Conservation (phyloP, 2,113 vertebrate genomes). For the Antechinus flavipes region DNA sequence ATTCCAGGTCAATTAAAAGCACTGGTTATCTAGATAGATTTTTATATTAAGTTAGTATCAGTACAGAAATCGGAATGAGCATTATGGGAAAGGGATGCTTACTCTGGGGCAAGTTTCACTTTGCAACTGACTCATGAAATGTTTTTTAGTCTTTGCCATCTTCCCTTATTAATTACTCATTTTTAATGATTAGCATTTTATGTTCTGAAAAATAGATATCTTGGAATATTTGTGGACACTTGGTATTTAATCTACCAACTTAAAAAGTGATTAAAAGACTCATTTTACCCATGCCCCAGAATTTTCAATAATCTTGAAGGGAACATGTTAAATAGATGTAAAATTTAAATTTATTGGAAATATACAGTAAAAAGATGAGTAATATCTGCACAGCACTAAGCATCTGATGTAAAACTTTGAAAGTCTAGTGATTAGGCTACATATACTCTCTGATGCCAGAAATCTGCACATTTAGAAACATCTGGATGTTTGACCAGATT, state of each 20-base stretch:
- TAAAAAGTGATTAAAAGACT: background rate
- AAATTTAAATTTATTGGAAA: background rate
- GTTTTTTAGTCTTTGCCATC: conserved; percentile 34
- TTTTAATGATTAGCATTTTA: conserved; percentile 47
- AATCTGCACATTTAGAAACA: conserved; percentile 28
- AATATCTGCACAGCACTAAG: background rate
- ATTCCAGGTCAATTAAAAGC: conserved; percentile 68
- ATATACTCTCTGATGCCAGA: conserved; percentile 27
- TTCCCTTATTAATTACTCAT: conserved; percentile 51
- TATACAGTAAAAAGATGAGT: background rate
- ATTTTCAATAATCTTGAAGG: conserved; percentile 33
- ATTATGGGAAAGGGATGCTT: conserved; percentile 64
- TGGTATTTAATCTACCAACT: conserved; percentile 37
- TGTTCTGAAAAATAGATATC: conserved; percentile 41
- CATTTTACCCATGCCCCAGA: conserved; percentile 14
- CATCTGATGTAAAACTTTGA: background rate
- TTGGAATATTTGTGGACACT: conserved; percentile 40
- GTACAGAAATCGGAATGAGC: conserved; percentile 69
- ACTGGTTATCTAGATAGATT: conserved; percentile 51
- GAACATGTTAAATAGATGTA: background rate
- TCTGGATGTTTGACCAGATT: conserved; percentile 1
- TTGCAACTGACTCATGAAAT: conserved; percentile 67
- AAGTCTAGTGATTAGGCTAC: background rate
- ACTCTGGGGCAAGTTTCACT: conserved; percentile 73
- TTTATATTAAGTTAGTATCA: conserved; percentile 47